phyloP scores from a whole-genome alignment of 2,113 vertebrate genomes.

The Poeciliopsis turrubarensis region DNA sequence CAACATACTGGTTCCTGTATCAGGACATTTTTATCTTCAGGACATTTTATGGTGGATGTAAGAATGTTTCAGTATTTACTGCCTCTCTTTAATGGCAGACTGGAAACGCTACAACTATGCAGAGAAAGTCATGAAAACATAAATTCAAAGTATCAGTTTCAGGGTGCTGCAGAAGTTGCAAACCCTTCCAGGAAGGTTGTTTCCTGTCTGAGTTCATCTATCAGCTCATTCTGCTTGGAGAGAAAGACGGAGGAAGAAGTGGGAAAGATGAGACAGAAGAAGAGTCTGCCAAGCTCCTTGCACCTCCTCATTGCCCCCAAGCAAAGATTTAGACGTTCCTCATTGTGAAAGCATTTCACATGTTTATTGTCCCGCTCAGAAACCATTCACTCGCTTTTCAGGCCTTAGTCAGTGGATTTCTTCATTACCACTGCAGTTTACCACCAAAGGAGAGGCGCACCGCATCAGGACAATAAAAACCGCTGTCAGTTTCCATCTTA shows the following conservation, averaged over 20 bases:
- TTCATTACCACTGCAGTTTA: conserved; percentile 43
- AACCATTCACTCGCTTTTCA: conserved; percentile 37
- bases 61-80: no score
- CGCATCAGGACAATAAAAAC: conserved; percentile 13
- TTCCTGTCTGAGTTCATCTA: conserved; percentile 43
- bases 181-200: conserved; percentile 49
- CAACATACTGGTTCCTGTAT: no score
- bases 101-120: no score
- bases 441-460: conserved; percentile 38
- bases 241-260: conserved; percentile 18
- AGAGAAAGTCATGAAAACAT: no score
- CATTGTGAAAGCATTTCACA: conserved; percentile 63
- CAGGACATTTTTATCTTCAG: no score
- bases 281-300: conserved; percentile 57
- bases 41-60: no score
- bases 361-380: conserved; percentile 56
- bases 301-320: conserved; percentile 63
- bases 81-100: no score
- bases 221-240: conserved; percentile 12
- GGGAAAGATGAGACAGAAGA: conserved; percentile 50
- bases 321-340: conserved; percentile 61
- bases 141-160: conserved; percentile 21
- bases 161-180: neutral
- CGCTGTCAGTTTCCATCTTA: neutral
- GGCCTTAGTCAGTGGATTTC: conserved; percentile 58